These are phyloP conservation scores for Oryzaephilus surinamensis DNA, from an alignment of 1,140 invertebrate species.

Conservation along the genomic window DNA sequence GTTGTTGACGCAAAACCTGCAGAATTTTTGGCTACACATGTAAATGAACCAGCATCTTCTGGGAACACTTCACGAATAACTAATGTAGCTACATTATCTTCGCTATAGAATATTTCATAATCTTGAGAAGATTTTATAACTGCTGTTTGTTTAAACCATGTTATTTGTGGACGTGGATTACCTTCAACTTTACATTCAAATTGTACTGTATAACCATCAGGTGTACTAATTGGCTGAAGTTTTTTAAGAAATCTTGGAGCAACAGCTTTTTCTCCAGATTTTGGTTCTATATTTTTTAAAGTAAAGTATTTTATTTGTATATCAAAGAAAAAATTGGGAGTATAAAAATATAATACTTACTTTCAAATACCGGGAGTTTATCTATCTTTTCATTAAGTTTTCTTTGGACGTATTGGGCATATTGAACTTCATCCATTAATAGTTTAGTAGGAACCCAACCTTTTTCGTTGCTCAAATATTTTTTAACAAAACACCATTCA, in stretches of 20 bases:
- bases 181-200: slow-evolving; percentile 89
- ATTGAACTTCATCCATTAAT: slow-evolving; percentile 69
- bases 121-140: slow-evolving; percentile 84
- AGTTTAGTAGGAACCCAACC: slow-evolving; percentile 88
- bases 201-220: slow-evolving; percentile 78
- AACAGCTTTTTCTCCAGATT: slow-evolving; percentile 59
- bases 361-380: slow-evolving; percentile 82
- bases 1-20: slow-evolving; percentile 87
- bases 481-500: slow-evolving; percentile 89
- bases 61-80: slow-evolving; percentile 93
- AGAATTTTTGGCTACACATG: slow-evolving; percentile 90
- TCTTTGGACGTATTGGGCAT: slow-evolving; percentile 72
- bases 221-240: slow-evolving; percentile 68
- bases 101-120: slow-evolving; percentile 88
- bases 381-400: slow-evolving; percentile 86
- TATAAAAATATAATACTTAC: slow-evolving; percentile 50
- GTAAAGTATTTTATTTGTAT: not conserved
- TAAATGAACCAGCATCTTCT: slow-evolving; percentile 94
- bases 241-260: slow-evolving; percentile 81
- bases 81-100: slow-evolving; percentile 83
- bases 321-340: not conserved
- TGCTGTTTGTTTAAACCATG: slow-evolving; percentile 88
- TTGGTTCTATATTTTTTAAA: slow-evolving; percentile 53
- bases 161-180: slow-evolving; percentile 78
- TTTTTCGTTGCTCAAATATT: slow-evolving; percentile 79